Percentiles rank a stretch among this genome's conserved stretches.
Conservation (phyloP, 2,797 vertebrate genomes). For the Neostethus bicornis region DNA sequence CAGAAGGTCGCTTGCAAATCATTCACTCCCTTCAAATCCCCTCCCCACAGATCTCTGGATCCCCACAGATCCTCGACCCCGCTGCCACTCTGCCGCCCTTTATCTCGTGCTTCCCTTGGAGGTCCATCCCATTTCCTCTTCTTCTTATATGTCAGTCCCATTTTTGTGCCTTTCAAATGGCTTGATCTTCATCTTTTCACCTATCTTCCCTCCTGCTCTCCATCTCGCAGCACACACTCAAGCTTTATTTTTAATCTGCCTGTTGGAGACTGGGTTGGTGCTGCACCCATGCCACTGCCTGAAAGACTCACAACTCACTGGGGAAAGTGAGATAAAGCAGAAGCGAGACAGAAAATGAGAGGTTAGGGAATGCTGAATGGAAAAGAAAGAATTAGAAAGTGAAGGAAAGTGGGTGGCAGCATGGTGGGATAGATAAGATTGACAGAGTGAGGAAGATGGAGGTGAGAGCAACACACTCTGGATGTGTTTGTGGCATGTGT, state of each 20-base stretch:
- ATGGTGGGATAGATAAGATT: constrained; percentile 64
- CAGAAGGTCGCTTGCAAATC: constrained; percentile 42
- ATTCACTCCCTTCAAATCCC: constrained; percentile 40
- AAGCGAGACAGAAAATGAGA: constrained; percentile 46
- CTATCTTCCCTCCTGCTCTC: constrained; percentile 31
- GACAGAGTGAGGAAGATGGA: constrained; percentile 49
- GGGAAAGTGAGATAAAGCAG: constrained; percentile 50
- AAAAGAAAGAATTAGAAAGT: constrained; percentile 61
- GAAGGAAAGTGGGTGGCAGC: constrained; percentile 60
- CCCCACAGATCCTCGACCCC: constrained; percentile 26
- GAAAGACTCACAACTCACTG: constrained; percentile 60
- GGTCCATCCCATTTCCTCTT: constrained; percentile 5
- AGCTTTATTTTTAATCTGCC: constrained; percentile 68
- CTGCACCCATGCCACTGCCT: constrained; percentile 61
- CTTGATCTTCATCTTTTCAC: constrained; percentile 40
- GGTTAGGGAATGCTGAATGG: constrained; percentile 49
- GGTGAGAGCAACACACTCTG: constrained; percentile 44
- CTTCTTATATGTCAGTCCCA: constrained; percentile 24
- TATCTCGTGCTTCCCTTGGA: not conserved
- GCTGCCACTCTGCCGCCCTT: not conserved
- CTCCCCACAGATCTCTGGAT: constrained; percentile 45
- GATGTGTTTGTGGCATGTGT: constrained; percentile 43
- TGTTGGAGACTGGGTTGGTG: constrained; percentile 52
- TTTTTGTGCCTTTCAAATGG: constrained; percentile 27
- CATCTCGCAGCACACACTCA: constrained; percentile 61